Evolutionary conservation across 2,113 vertebrate species (phyloP).

Genomic region (Genyomyrus donnyi): DNA sequence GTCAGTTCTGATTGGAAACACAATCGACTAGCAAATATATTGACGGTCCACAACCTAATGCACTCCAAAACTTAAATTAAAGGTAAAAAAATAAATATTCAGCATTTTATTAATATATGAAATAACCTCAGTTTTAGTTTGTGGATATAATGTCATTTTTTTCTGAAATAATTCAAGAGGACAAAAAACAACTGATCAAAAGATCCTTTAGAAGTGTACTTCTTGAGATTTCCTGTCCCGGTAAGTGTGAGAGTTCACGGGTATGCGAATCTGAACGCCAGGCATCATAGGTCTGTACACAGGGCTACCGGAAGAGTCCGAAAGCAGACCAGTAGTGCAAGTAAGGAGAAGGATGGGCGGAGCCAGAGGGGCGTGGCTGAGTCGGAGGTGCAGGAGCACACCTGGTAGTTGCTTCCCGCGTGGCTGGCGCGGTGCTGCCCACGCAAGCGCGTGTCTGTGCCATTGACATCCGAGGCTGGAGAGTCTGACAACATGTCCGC

Average conservation of each 20-base stretch:
- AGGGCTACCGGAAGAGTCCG: conserved; percentile 58
- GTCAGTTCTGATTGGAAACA: background rate
- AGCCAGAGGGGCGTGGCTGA: conserved; percentile 30
- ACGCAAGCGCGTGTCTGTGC: conserved; percentile 49
- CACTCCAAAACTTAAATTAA: conserved; percentile 13
- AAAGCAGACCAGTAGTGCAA: conserved; percentile 38
- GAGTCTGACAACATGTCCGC: conserved; percentile 68
- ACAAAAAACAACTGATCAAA: background rate
- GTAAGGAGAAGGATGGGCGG: conserved; percentile 27
- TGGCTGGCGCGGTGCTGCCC: conserved; percentile 65
- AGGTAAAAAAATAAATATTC: conserved; percentile 20
- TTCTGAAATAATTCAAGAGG: conserved; percentile 11
- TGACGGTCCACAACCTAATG: conserved; percentile 11
- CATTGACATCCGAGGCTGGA: conserved; percentile 50
- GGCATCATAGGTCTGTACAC: conserved; percentile 5
- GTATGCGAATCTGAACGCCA: background rate
- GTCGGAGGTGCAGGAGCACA: conserved; percentile 82
- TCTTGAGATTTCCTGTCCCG: background rate
- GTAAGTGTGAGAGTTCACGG: background rate
- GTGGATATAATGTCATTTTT: background rate
- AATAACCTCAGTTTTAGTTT: conserved; percentile 17
- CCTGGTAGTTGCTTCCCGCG: conserved; percentile 72
- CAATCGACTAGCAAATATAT: background rate
- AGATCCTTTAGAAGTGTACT: background rate
- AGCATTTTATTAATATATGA: conserved; percentile 17